A percentile compares a stretch with the other conserved stretches of the same genome.
phyloP scores from a whole-genome alignment of 2,797 vertebrate species.

The Bucorvus abyssinicus region DNA sequence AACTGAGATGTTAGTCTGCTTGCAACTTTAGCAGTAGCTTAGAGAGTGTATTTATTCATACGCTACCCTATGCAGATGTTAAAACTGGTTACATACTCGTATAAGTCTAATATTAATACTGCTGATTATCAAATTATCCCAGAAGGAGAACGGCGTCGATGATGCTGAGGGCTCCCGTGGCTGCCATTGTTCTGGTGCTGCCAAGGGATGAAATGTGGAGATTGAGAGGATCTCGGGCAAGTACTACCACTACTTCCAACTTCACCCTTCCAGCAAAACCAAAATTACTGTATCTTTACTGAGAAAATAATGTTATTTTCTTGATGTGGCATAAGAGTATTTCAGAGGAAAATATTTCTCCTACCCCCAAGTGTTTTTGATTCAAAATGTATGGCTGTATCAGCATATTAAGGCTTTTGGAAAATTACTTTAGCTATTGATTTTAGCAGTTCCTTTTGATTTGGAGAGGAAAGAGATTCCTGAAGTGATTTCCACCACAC shows the following conservation, averaged over 20 bases:
- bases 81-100: neutral
- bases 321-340: neutral
- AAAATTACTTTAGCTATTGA: neutral
- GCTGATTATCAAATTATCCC: neutral
- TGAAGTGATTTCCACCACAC: too few relatives aligned
- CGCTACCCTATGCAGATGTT: neutral
- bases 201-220: neutral
- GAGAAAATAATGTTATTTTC: neutral
- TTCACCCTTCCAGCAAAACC: neutral
- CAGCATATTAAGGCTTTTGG: neutral
- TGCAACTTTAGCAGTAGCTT: neutral
- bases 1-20: neutral
- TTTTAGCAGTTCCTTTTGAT: neutral
- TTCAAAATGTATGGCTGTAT: neutral
- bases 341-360: neutral
- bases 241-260: neutral
- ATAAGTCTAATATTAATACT: neutral
- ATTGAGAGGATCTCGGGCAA: neutral
- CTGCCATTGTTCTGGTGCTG: neutral
- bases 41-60: neutral
- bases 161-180: accelerated
- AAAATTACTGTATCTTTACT: neutral
- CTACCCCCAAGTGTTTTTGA: neutral
- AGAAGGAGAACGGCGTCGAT: accelerated
- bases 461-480: neutral